Percentiles rank a stretch among this genome's conserved stretches.
These are phyloP conservation scores for Okapia johnstoni DNA, from an alignment of 2,113 vertebrate genomes.

Conservation along the genomic window DNA sequence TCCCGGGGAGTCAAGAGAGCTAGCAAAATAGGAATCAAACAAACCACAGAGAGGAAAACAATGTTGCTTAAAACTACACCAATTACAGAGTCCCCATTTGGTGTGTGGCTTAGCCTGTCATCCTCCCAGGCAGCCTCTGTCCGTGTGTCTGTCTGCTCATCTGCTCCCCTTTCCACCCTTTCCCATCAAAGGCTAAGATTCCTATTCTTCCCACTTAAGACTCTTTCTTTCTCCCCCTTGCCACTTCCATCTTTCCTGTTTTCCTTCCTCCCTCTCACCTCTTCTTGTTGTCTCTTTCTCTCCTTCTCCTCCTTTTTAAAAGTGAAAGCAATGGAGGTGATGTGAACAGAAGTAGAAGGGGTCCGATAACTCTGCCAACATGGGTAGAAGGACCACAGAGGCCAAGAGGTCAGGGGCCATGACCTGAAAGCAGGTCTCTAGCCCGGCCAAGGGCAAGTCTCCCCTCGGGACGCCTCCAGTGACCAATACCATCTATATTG, in stretches of 20 bases:
- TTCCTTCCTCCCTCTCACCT: too few relatives aligned
- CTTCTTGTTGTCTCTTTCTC: neutral
- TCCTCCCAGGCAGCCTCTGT: neutral
- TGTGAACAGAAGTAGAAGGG: neutral
- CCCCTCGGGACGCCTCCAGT: fast-evolving
- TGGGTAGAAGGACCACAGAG: neutral
- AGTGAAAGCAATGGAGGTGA: neutral
- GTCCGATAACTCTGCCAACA: too few relatives aligned
- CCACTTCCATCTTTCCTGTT: neutral
- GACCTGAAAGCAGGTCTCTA: neutral
- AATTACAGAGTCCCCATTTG: too few relatives aligned
- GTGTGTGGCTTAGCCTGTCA: neutral
- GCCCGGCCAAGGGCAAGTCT: neutral
- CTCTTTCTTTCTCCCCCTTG: neutral
- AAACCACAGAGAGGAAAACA: neutral
- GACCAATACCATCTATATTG: too few relatives aligned
- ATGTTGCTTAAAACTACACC: neutral
- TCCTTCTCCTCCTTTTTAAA: neutral
- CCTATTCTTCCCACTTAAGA: neutral
- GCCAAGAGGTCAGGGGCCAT: neutral
- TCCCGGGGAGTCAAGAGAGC: neutral
- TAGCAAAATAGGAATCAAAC: neutral
- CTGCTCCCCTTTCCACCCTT: neutral
- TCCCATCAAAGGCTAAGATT: neutral
- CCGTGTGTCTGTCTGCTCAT: neutral